A percentile compares a stretch with the other conserved stretches of the same genome.
Evolutionary conservation across 2,797 vertebrate genomes (phyloP).

Genomic region (Phoxinus dragarum): DNA sequence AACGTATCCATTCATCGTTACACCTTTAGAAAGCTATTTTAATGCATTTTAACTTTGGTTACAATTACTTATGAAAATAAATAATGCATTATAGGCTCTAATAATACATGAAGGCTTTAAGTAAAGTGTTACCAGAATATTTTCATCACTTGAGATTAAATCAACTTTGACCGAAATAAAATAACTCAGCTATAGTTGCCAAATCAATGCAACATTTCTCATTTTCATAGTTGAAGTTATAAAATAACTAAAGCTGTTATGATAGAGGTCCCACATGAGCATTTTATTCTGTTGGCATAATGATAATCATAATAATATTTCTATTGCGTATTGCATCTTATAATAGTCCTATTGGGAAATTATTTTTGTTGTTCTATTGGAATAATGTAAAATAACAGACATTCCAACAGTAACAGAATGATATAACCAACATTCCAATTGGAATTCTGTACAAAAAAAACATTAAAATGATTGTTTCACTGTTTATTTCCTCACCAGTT

Average conservation of each 20-base stretch:
- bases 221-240: not conserved
- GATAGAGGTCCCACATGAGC: not conserved
- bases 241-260: not conserved
- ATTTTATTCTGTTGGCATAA: not conserved
- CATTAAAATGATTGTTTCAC: too few relatives aligned
- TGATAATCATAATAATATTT: not conserved
- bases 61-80: not conserved
- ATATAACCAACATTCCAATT: not conserved
- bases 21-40: not conserved
- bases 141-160: not conserved
- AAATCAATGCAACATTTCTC: not conserved
- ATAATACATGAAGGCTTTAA: not conserved
- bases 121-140: not conserved
- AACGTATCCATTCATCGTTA: not conserved
- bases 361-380: not conserved
- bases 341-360: not conserved
- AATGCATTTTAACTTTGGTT: not conserved
- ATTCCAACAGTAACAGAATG: not conserved
- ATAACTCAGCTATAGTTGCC: too few relatives aligned
- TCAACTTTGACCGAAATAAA: not conserved
- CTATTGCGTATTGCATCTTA: not conserved
- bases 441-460: not conserved
- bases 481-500: not conserved
- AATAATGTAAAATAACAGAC: not conserved
- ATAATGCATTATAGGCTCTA: not conserved